Evolutionary conservation across 2,113 vertebrate species (phyloP).

Genomic region (Apaloderma vittatum): DNA sequence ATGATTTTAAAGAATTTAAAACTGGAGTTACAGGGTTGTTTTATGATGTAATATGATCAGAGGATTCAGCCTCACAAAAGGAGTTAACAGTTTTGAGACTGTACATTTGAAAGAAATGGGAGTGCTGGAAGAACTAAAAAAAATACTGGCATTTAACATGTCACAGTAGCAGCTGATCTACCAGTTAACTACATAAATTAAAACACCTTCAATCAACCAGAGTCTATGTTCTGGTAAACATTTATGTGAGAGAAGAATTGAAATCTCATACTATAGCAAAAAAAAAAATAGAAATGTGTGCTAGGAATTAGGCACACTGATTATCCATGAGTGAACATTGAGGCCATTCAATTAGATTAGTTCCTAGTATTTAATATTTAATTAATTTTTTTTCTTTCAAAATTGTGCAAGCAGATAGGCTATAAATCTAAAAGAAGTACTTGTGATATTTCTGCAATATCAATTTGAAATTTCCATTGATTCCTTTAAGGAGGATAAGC

Average conservation of each 20-base stretch:
- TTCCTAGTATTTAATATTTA: constrained; percentile 44
- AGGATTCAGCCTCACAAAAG: neutral
- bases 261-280: neutral
- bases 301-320: neutral
- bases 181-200: neutral
- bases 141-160: neutral
- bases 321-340: constrained; percentile 41
- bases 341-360: constrained; percentile 50
- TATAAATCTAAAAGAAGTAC: neutral
- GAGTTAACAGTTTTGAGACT: neutral
- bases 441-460: neutral
- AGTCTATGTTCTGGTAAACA: neutral
- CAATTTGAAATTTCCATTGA: neutral
- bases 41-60: neutral
- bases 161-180: neutral
- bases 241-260: neutral
- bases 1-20: neutral
- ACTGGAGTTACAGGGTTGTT: neutral
- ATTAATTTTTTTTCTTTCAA: neutral
- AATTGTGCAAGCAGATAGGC: neutral
- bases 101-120: neutral
- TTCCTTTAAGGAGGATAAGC: neutral
- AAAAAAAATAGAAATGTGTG: neutral
- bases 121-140: neutral
- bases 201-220: neutral